Evolutionary conservation across 1,140 invertebrate genomes (phyloP).

Genomic region (Carposina sasakii): DNA sequence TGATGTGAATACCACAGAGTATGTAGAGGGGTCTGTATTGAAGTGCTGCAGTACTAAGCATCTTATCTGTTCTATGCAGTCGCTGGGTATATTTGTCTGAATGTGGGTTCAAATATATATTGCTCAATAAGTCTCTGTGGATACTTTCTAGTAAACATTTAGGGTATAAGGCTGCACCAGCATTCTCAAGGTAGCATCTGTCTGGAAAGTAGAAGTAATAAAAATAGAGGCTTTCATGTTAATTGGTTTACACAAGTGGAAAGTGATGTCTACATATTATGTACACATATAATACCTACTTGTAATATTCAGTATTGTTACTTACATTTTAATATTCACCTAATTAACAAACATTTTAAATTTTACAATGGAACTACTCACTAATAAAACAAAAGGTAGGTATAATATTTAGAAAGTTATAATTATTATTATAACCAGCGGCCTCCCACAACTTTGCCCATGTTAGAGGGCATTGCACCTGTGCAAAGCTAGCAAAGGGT

Average conservation of each 20-base stretch:
- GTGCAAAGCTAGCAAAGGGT: too few species aligned
- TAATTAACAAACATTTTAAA: too few species aligned
- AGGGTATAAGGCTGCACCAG: constrained; percentile 89
- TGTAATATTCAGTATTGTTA: neutral
- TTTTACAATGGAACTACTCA: too few species aligned
- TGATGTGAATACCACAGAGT: constrained; percentile 92
- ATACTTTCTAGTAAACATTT: constrained; percentile 80
- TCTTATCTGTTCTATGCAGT: constrained; percentile 87
- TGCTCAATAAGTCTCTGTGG: constrained; percentile 77
- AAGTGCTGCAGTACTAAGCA: constrained; percentile 88
- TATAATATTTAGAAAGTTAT: too few species aligned
- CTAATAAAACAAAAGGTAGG: too few species aligned
- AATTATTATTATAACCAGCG: too few species aligned
- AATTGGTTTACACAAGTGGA: too few species aligned
- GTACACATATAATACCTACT: neutral
- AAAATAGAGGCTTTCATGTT: too few species aligned
- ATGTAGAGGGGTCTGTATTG: constrained; percentile 85
- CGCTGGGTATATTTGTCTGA: constrained; percentile 83
- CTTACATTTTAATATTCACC: too few species aligned
- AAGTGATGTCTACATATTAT: too few species aligned
- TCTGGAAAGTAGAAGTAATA: constrained; percentile 72
- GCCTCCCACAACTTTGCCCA: too few species aligned
- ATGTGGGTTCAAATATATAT: constrained; percentile 93
- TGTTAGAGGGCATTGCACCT: too few species aligned
- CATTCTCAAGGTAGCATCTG: constrained; percentile 91